Evolutionary conservation across 2,797 vertebrate genomes (phyloP).

Genomic region (Gorsachius magnificus): DNA sequence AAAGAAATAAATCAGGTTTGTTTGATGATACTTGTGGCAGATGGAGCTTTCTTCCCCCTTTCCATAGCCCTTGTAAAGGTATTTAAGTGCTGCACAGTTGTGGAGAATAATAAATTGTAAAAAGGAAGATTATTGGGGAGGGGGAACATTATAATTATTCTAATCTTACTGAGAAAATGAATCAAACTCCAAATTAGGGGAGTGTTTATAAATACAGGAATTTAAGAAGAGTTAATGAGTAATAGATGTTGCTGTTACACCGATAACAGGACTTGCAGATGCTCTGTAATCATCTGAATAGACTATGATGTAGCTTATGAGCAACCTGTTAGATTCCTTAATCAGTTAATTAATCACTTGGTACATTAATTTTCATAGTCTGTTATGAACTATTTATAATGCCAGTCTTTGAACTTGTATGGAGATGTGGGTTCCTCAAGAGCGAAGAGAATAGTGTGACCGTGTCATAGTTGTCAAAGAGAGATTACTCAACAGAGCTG

Average conservation of each 20-base stretch:
- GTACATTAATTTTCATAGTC: neutral
- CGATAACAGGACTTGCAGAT: neutral
- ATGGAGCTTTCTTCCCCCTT: no score
- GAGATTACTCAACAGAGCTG: neutral
- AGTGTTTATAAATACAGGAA: neutral
- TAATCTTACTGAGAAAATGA: neutral
- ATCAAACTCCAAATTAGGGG: neutral
- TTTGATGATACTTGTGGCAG: neutral
- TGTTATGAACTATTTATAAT: neutral
- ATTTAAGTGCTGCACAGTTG: neutral
- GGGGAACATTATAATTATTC: neutral
- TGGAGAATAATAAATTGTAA: neutral
- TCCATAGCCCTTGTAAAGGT: neutral
- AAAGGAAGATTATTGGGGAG: neutral
- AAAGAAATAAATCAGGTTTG: neutral
- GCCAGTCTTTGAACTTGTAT: neutral
- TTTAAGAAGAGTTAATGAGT: neutral
- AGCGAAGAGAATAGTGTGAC: neutral
- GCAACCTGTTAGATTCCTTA: neutral
- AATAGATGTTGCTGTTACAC: neutral
- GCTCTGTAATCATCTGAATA: neutral
- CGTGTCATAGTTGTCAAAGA: neutral
- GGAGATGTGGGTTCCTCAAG: neutral
- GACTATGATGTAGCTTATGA: neutral
- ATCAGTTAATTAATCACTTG: neutral